Percentiles rank a stretch among this genome's conserved stretches.
phyloP scores from a whole-genome alignment of 2,797 vertebrate genomes.

The Sebastes wilsoni region DNA sequence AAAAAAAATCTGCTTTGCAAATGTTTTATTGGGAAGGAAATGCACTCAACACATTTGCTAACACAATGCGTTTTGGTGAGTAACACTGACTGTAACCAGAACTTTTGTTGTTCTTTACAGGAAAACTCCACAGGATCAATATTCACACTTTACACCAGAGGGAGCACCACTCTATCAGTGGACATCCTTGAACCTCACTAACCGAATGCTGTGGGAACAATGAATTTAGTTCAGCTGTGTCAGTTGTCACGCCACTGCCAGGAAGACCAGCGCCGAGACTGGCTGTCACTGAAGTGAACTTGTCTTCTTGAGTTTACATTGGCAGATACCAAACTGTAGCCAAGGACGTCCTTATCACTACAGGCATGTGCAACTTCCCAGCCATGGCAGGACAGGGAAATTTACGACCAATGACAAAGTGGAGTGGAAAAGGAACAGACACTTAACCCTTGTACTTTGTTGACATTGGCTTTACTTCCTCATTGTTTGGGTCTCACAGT shows the following conservation, averaged over 20 bases:
- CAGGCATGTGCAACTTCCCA: neutral
- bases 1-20: neutral
- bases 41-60: too few relatives aligned
- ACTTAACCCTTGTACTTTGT: neutral
- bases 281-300: neutral
- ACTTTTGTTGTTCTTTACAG: neutral
- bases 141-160: constrained; percentile 24
- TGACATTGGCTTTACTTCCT: constrained; percentile 6
- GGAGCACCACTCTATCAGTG: constrained; percentile 5
- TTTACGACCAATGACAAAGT: neutral
- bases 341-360: neutral
- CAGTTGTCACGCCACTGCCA: neutral
- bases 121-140: neutral
- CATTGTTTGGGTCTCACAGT: neutral
- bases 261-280: neutral
- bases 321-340: neutral
- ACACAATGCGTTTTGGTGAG: neutral
- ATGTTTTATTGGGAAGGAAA: too few relatives aligned
- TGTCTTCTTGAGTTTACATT: neutral
- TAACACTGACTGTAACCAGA: neutral
- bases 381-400: neutral
- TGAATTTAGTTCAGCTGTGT: neutral
- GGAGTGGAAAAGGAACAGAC: constrained; percentile 17
- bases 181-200: neutral
- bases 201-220: neutral